These are phyloP conservation scores for Cherax destructor DNA, from an alignment of 1,140 invertebrate species.

Conservation along the genomic window DNA sequence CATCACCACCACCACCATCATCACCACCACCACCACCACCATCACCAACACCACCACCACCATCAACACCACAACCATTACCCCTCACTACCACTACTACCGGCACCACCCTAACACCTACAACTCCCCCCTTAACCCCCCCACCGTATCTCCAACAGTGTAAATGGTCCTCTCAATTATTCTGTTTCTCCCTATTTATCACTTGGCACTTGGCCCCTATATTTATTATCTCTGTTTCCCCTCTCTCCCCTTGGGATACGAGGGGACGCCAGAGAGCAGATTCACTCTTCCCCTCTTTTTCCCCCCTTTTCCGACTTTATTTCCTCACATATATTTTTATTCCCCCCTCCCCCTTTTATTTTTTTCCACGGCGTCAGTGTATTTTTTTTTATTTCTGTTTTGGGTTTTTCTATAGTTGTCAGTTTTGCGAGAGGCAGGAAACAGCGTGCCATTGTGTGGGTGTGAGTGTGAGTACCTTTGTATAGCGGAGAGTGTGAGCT, in stretches of 20 bases:
- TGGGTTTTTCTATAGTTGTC: neutral
- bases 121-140: neutral
- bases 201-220: slow-evolving; percentile 59
- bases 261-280: slow-evolving; percentile 26
- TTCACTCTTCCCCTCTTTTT: neutral
- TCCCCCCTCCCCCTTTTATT: neutral
- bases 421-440: neutral
- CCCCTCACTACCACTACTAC: neutral
- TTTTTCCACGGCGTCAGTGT: neutral
- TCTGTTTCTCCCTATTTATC: slow-evolving; percentile 59
- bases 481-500: neutral
- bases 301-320: neutral
- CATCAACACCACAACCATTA: neutral
- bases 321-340: neutral
- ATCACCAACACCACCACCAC: too few species aligned
- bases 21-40: too few species aligned
- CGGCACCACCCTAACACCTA: neutral
- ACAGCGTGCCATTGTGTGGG: neutral
- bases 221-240: slow-evolving; percentile 60
- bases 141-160: slow-evolving; percentile 18
- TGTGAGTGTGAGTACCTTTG: neutral
- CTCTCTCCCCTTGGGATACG: slow-evolving; percentile 41
- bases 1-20: too few species aligned
- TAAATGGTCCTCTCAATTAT: slow-evolving; percentile 55
- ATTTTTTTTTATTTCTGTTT: neutral